phyloP scores from a whole-genome alignment of 1,140 invertebrate species.

The Drosophila paulistorum region DNA sequence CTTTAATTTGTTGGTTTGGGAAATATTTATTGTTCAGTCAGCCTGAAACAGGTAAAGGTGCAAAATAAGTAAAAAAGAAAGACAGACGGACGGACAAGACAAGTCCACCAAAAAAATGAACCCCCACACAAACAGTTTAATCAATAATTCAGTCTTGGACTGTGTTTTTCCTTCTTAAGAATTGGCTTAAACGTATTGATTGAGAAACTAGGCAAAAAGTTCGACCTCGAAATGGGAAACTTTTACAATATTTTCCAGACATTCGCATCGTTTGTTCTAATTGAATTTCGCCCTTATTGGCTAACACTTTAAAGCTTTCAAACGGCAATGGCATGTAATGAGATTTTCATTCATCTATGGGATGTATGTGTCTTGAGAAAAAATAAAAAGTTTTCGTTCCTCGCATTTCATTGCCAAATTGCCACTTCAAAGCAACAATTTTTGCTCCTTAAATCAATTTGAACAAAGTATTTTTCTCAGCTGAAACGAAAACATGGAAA shows the following conservation, averaged over 20 bases:
- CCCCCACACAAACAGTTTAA: conserved; percentile 39
- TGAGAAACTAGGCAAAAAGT: conserved; percentile 52
- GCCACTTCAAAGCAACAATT: conserved; percentile 69
- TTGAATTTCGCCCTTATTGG: conserved; percentile 7
- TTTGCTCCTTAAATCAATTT: conserved; percentile 70
- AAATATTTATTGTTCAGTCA: conserved; percentile 16
- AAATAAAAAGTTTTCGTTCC: conserved; percentile 9
- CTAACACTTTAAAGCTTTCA: conserved; percentile 6
- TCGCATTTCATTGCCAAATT: conserved; percentile 21
- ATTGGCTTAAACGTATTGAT: conserved; percentile 54
- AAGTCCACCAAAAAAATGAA: conserved; percentile 10
- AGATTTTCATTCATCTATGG: not conserved
- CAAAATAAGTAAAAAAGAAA: conserved; percentile 44
- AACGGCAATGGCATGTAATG: conserved; percentile 9
- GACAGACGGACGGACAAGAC: not conserved
- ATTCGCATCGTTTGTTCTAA: conserved; percentile 7
- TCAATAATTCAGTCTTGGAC: conserved; percentile 70
- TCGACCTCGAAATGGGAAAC: not conserved
- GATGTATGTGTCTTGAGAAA: conserved; percentile 5
- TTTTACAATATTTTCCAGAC: conserved; percentile 1
- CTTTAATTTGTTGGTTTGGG: conserved; percentile 14
- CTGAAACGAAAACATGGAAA: conserved; percentile 33
- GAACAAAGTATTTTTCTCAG: conserved; percentile 58
- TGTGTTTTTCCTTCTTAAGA: conserved; percentile 44
- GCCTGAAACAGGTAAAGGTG: conserved; percentile 26